phyloP scores from a whole-genome alignment of 2,888 invertebrate genomes.

The Lysandra bellargus region DNA sequence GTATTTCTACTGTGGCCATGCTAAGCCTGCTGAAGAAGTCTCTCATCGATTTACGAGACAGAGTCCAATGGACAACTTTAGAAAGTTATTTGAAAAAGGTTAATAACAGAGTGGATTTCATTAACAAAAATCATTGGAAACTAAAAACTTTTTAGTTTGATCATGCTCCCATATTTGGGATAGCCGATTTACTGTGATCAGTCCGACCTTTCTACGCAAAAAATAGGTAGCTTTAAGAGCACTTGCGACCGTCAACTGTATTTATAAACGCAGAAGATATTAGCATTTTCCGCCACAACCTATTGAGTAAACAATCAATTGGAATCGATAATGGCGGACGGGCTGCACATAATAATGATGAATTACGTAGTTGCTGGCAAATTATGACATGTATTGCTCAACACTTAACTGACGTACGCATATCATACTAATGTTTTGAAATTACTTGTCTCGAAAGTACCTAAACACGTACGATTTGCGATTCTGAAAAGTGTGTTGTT shows the following conservation, averaged over 20 bases:
- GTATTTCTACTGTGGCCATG: no score
- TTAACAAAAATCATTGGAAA: background rate
- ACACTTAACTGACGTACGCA: background rate
- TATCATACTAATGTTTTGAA: background rate
- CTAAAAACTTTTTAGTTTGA: no score
- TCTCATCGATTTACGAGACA: no score
- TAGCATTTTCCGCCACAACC: slow-evolving; percentile 9
- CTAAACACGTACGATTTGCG: background rate
- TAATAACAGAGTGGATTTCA: background rate
- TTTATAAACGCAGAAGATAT: background rate
- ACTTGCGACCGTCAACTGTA: no score
- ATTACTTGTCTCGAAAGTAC: background rate
- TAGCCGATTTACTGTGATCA: no score
- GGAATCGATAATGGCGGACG: slow-evolving; percentile 41
- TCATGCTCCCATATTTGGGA: no score
- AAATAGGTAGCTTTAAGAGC: no score
- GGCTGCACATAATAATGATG: slow-evolving; percentile 39
- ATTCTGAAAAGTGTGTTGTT: no score
- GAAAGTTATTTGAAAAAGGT: background rate
- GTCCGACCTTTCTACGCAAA: no score
- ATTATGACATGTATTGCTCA: background rate
- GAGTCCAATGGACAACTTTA: no score
- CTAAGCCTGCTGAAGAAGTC: background rate
- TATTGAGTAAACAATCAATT: slow-evolving; percentile 39
- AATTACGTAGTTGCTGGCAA: slow-evolving; percentile 33